Base-by-base conservation (phyloP, 2,113 vertebrate genomes). In the Opisthocomus hoazin region DNA sequence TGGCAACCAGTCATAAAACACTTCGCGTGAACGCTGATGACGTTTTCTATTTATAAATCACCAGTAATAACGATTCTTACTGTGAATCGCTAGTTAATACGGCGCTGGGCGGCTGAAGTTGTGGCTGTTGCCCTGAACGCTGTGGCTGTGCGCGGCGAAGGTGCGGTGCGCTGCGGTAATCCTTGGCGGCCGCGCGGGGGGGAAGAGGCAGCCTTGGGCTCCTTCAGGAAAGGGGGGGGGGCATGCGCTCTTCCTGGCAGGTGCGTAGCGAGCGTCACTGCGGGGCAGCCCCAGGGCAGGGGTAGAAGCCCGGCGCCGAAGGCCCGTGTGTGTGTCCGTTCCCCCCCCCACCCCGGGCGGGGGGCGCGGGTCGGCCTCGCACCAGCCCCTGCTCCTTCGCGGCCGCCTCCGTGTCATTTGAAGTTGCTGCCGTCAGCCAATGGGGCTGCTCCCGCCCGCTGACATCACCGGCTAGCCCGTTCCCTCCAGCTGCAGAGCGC, bases 401-500 rank as follows among this genome's bases (percentile, higher is more conserved):
- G 98, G 98, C 97, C 98, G 96, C 97, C 89, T 97, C 96, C 92
- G 98, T 97, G 98, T 98, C 98, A 84, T 98, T 98, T 98, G 97
- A 98, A 98, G 98, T 99, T 98, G 98, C 92, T 90, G 95, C 93
- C 58, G 92, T 70, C 85, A 83, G 98, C 99, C 99, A 99, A 99
- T 98, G 95, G 65, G 96, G 90, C 65, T 58, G 91, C 97, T 91
- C 91, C 95, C 97, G 97, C 97, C 96, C 93, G 97, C 97, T 99
- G 99, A 99, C 99, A 97, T 99, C 99, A 99, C 98, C 97, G 90
- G 92, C 96, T 97, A 98, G 99, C 98, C 98, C 98, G 98, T 99
- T 99, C 99, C 99, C 99, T 99, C 99, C 99, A 99, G 99, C 99
- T 98, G 99, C 99, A 98, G 99, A 98, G 98, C 98, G 99, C 99